Base-by-base conservation (phyloP, 1,140 invertebrate species). In the Lepidostoma basale region DNA sequence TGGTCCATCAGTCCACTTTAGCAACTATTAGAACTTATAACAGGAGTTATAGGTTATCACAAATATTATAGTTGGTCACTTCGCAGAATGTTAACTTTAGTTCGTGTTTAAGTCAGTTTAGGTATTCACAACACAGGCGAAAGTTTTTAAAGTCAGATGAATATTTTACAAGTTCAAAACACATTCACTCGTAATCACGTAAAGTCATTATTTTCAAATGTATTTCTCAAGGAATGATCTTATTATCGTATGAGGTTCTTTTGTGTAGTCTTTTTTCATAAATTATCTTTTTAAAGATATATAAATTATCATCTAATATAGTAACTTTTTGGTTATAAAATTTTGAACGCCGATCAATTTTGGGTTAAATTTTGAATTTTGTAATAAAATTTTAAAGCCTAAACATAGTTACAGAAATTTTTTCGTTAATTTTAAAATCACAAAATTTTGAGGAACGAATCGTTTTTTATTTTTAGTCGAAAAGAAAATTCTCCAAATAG, bases 381-480 rank as follows among this genome's bases (percentile, higher is more conserved):
- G 62, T 63, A 62, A 63, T 69, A 62, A 63, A 69, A 66, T 66
- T 65, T 72, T 72, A 65, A 68, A 68, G 67, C 67, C 67, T 72
- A 64, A 69, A 42, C 52, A 26, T 68, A 62, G 56, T 67, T 65
- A 73, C 67, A 66, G 67, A 69, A 58, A 44, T 72, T 67, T 59
- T 49, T 69, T 73, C 65, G 64, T 73, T 73, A 70, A 68, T 63
- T 70, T 67, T 70, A 68, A 73, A 70, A 73, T 73, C 72, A 73
- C 72, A 73, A 73, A 73, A 73, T 73, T 68, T 70, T 67, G 72
- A 73, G 72, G 72, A 73, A 73, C 72, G 54, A 73, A 70, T 68
- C 72, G 72, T 70, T 73, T 67, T 64, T 68, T 60, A 18, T 63
- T 63, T 66, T 66, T 66, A 39, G 49, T 67, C 49, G 52, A 58